Evolutionary conservation across 2,113 vertebrate species (phyloP).

Genomic region (Stictonetta naevosa): DNA sequence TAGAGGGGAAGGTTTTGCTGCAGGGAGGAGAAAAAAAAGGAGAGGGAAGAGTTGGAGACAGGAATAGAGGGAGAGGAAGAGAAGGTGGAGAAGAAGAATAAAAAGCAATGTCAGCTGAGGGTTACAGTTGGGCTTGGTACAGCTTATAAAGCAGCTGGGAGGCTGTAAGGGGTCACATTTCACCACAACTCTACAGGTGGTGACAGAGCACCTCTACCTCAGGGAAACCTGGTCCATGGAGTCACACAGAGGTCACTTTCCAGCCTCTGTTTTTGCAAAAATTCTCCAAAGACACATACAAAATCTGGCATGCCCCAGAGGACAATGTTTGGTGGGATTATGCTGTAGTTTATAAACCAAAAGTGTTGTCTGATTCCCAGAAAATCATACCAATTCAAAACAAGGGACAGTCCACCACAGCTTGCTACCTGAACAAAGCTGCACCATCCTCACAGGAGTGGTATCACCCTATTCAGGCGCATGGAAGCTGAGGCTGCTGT

Average conservation of each 20-base stretch:
- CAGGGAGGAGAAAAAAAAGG: background rate
- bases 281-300: background rate
- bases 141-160: background rate
- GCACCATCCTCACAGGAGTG: background rate
- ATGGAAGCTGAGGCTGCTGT: background rate
- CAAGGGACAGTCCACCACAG: background rate
- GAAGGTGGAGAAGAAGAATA: background rate
- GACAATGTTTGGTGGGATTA: background rate
- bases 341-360: background rate
- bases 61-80: background rate
- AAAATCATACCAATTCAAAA: background rate
- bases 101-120: background rate
- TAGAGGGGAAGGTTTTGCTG: background rate
- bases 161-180: background rate
- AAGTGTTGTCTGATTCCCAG: background rate
- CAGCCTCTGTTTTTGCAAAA: background rate
- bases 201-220: background rate
- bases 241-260: background rate
- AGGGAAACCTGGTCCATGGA: background rate
- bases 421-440: background rate
- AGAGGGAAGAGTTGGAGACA: fast-evolving
- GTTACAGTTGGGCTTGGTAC: background rate
- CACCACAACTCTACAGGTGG: fast-evolving
- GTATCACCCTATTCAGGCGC: background rate
- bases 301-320: background rate